Evolutionary conservation across 2,797 vertebrate genomes (phyloP).

Genomic region (Myiotriccus ornatus): DNA sequence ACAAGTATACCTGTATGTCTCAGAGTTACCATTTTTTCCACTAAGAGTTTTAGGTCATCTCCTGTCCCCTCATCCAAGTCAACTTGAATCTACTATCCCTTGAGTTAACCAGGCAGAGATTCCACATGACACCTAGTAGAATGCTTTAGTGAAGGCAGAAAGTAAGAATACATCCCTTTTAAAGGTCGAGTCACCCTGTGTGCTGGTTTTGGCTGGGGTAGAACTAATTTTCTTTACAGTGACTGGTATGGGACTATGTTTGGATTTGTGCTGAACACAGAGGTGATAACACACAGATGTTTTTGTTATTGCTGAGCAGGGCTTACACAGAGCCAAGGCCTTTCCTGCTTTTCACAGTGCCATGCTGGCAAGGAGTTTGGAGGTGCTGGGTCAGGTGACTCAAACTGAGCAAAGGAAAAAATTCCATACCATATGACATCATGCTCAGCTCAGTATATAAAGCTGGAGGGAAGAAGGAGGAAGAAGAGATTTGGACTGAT

Average conservation of each 20-base stretch:
- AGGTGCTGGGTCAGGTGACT: background rate
- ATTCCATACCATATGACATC: background rate
- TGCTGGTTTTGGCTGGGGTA: background rate
- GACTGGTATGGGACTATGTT: background rate
- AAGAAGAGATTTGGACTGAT: rapidly evolving
- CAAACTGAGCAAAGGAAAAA: background rate
- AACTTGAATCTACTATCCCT: background rate
- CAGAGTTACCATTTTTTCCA: background rate
- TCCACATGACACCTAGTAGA: background rate
- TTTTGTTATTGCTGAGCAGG: background rate
- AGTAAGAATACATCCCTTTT: background rate
- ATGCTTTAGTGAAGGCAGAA: background rate
- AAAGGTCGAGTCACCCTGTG: background rate
- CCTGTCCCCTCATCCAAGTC: background rate
- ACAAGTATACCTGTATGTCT: background rate
- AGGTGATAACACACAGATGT: background rate
- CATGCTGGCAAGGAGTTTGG: too few species aligned
- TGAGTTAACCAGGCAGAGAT: background rate
- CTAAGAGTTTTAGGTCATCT: background rate
- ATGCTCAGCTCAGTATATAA: background rate
- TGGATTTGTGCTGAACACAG: background rate
- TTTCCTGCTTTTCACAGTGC: background rate
- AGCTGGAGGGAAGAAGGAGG: background rate
- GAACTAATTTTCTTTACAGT: background rate
- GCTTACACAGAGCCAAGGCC: background rate